Percentiles rank a stretch among this genome's conserved stretches.
Evolutionary conservation across 2,113 vertebrate genomes (phyloP).

Genomic region (Anarhynchus alexandrinus): DNA sequence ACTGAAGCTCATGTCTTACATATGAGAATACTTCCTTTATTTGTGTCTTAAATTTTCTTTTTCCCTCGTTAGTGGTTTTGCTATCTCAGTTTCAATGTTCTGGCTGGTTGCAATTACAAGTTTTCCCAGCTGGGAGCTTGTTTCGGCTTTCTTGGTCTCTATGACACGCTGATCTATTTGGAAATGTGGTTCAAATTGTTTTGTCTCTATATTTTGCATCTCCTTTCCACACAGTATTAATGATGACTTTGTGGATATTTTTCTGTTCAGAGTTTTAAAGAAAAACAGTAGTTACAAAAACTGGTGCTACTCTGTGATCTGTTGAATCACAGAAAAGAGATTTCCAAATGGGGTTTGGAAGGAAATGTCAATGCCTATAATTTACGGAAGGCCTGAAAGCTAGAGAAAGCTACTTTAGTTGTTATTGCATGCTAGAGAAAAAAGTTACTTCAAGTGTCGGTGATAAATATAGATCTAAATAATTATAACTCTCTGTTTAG

Average conservation of each 20-base stretch:
- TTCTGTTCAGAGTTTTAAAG: neutral
- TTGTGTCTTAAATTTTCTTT: slow-evolving; percentile 70
- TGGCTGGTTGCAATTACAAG: slow-evolving; percentile 73
- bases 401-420: neutral
- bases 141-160: slow-evolving; percentile 59
- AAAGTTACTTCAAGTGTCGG: neutral
- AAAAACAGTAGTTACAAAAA: neutral
- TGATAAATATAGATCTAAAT: neutral
- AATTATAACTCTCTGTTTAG: neutral
- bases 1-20: slow-evolving; percentile 48
- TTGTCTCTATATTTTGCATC: slow-evolving; percentile 59
- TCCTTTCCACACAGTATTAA: slow-evolving; percentile 3
- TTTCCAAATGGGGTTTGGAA: neutral
- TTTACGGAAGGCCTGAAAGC: neutral
- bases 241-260: neutral
- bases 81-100: slow-evolving; percentile 72
- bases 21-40: slow-evolving; percentile 61
- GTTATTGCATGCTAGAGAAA: neutral
- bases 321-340: neutral
- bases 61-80: slow-evolving; percentile 67
- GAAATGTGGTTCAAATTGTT: slow-evolving; percentile 61
- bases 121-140: slow-evolving; percentile 71
- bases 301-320: neutral
- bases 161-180: slow-evolving; percentile 58
- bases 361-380: neutral